Evolutionary conservation across 2,888 invertebrate genomes (phyloP).

Genomic region (Pocota personata): DNA sequence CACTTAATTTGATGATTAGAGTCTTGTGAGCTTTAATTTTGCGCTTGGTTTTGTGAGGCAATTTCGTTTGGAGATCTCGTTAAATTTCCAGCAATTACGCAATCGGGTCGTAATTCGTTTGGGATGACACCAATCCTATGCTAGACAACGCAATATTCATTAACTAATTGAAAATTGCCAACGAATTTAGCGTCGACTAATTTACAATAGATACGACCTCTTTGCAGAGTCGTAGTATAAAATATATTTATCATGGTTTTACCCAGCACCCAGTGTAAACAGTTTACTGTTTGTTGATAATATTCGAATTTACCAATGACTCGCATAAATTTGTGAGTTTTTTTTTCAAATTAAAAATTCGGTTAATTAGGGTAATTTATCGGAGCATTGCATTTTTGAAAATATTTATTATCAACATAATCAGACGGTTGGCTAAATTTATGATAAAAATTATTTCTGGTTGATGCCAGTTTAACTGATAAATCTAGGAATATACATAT

Average conservation of each 20-base stretch:
- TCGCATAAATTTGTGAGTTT: background rate
- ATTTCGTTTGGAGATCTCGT: background rate
- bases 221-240: background rate
- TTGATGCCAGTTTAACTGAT: background rate
- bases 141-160: no score
- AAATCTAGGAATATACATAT: background rate
- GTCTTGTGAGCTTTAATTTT: conserved; percentile 4
- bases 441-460: background rate
- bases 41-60: background rate
- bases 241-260: background rate
- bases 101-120: background rate
- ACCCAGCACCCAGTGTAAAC: background rate
- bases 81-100: background rate
- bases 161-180: conserved; percentile 16
- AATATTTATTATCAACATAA: background rate
- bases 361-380: background rate
- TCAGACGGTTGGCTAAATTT: background rate
- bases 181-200: background rate
- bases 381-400: background rate
- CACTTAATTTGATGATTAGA: conserved; percentile 46
- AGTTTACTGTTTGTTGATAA: background rate
- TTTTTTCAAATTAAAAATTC: background rate
- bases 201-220: background rate
- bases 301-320: background rate
- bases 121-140: background rate